A percentile compares a stretch with the other conserved stretches of the same genome.
phyloP scores from a whole-genome alignment of 2,888 invertebrate species.

The Listrodromus nycthemerus region DNA sequence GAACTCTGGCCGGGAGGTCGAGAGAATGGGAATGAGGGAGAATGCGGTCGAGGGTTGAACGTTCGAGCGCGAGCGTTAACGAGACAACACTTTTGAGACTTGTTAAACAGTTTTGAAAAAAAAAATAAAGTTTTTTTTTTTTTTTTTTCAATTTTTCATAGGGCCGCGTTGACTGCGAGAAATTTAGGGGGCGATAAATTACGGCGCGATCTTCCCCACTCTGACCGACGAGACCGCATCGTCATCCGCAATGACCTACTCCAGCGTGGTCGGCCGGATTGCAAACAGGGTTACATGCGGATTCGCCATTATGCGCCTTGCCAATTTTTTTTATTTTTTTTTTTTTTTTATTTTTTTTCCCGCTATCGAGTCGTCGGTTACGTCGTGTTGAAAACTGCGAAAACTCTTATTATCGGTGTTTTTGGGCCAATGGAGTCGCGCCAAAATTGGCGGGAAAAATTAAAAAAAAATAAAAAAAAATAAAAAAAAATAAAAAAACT shows the following conservation, averaged over 20 bases:
- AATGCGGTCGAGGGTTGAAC: conserved; percentile 19
- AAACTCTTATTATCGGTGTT: not conserved
- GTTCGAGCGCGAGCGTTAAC: conserved; percentile 14
- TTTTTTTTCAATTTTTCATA: too few relatives aligned
- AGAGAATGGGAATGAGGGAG: not conserved
- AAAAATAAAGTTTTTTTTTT: not conserved
- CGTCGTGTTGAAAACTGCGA: not conserved
- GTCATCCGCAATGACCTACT: conserved; percentile 76
- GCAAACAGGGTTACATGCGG: conserved; percentile 10
- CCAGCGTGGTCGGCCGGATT: conserved; percentile 52
- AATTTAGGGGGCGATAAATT: too few relatives aligned
- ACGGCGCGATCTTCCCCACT: not conserved
- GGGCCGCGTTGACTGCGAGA: not conserved
- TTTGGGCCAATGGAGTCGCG: not conserved
- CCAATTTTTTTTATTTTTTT: too few relatives aligned
- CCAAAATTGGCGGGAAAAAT: not conserved
- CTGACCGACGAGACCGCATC: conserved; percentile 70
- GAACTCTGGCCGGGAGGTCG: conserved; percentile 23
- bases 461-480: too few relatives aligned
- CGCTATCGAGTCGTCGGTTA: not conserved
- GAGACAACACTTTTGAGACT: conserved; percentile 5
- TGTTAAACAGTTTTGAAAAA: too few relatives aligned
- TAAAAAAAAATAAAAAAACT: too few relatives aligned
- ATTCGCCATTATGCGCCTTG: not conserved
- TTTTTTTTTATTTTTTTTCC: too few relatives aligned